phyloP scores from a whole-genome alignment of 2,113 vertebrate species.

The Damaliscus lunatus region DNA sequence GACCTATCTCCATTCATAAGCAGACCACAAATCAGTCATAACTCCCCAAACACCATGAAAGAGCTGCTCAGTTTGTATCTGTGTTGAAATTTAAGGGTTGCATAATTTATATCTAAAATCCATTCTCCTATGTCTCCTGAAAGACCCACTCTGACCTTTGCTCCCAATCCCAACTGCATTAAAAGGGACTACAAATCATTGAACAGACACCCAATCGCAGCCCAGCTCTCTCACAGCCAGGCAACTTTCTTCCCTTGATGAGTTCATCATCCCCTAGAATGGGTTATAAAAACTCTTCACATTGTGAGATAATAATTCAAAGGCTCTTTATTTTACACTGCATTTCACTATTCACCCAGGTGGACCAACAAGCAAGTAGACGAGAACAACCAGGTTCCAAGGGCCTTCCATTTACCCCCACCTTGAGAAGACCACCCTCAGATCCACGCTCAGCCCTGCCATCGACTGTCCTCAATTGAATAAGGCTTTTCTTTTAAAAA shows the following conservation, averaged over 20 bases:
- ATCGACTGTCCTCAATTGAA: not conserved
- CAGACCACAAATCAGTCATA: constrained; percentile 61
- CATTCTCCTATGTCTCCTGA: constrained; percentile 63
- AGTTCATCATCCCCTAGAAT: constrained; percentile 42
- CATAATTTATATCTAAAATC: constrained; percentile 72
- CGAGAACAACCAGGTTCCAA: not conserved
- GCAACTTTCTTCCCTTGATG: constrained; percentile 17
- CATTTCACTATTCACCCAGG: not conserved
- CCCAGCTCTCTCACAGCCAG: not conserved
- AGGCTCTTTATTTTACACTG: not conserved
- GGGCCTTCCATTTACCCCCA: not conserved
- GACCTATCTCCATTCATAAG: constrained; percentile 36
- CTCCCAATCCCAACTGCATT: constrained; percentile 62
- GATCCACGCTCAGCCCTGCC: accelerated
- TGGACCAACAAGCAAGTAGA: not conserved
- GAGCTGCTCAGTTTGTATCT: constrained; percentile 54
- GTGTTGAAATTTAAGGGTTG: constrained; percentile 50
- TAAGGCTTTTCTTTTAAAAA: not conserved
- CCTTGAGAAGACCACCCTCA: not conserved
- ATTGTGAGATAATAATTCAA: constrained; percentile 42
- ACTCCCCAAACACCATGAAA: constrained; percentile 38
- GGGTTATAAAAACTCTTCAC: constrained; percentile 39
- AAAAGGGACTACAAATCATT: constrained; percentile 59
- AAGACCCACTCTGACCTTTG: constrained; percentile 62
- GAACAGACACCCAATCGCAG: constrained; percentile 10